Base-by-base conservation (phyloP, 2,797 vertebrate species). In the Acipenser ruthenus region DNA sequence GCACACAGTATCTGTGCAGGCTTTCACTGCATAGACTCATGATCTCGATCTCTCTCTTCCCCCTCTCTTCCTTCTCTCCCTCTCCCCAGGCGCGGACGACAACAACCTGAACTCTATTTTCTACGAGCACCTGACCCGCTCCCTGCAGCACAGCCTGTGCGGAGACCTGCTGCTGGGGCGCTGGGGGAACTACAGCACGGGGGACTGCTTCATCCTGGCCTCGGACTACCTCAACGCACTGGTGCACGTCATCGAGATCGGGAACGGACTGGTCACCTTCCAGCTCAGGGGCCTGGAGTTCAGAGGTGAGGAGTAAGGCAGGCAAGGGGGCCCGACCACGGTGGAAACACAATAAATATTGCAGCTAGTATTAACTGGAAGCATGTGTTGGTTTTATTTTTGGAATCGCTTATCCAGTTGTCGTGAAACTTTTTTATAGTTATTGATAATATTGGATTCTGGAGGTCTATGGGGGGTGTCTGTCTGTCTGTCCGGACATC, bases 41-140 rank as follows among this genome's bases (percentile, higher is more conserved):
- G 23, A 3, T 37, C 23, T 37, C 23, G 1, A 1, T 50, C 58
- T 9, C 23, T 55, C 12, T 1, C 37, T 4, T 47, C 8, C 8
- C 10, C 49, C 51, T 50, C 23, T 49, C 8, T 10, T 6, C 50
- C 15, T 49, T 47, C 61, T 49, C 58, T 60, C 55, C 55, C 55
- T 62, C 10, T 37, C 58, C 13, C 1, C 69, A 86, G 84, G 84
- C 2, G 80, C 84, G 0, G 84, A 85, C 0, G 84, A 85, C 72
- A 86, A 86, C 71, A 86, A 86, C 65, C 80, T 86, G 64, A 86
- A 85, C 72, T 86, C 84, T 59, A 86, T 86, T 48, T 86, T 86
- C 70, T 86, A 86, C 0, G 84, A 86, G 72, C 84, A 85, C 72
- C 58, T 86, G 70, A 82, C 84, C 0, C 84, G 84, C 68, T 85